phyloP scores from a whole-genome alignment of 2,888 invertebrate genomes.

The Tenthredo amoena region DNA sequence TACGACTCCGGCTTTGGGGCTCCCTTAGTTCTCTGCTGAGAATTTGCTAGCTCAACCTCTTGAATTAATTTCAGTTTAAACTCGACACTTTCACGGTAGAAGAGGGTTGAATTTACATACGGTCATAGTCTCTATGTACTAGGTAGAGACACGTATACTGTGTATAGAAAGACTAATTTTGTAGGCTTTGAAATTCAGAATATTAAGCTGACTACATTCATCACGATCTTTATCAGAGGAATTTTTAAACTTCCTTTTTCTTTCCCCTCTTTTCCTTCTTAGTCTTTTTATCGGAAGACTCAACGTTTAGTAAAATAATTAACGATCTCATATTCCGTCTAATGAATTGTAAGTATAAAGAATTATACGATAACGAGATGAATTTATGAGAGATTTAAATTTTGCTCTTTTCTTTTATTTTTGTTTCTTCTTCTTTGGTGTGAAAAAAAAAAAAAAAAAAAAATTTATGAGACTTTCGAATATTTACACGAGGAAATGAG shows the following conservation, averaged over 20 bases:
- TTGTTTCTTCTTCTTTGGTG: no score
- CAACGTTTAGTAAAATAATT: neutral
- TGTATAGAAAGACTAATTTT: neutral
- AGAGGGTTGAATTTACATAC: conserved; percentile 13
- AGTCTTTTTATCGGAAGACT: neutral
- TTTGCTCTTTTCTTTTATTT: no score
- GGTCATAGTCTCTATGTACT: neutral
- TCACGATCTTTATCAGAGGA: neutral
- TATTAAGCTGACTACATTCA: neutral
- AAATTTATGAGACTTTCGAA: neutral
- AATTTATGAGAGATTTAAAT: no score
- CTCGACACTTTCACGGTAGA: neutral
- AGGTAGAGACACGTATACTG: neutral
- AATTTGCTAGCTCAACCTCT: neutral
- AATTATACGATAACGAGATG: no score
- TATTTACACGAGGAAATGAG: neutral
- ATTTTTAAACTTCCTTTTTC: neutral
- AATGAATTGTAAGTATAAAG: neutral
- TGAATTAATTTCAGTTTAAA: conserved; percentile 5
- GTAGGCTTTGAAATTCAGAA: conserved; percentile 17
- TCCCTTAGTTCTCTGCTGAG: neutral
- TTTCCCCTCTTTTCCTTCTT: neutral
- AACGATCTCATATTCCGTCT: neutral
- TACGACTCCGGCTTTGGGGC: neutral
- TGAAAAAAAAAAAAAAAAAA: no score